Evolutionary conservation across 2,797 vertebrate species (phyloP).

Genomic region (Hemitrygon akajei): DNA sequence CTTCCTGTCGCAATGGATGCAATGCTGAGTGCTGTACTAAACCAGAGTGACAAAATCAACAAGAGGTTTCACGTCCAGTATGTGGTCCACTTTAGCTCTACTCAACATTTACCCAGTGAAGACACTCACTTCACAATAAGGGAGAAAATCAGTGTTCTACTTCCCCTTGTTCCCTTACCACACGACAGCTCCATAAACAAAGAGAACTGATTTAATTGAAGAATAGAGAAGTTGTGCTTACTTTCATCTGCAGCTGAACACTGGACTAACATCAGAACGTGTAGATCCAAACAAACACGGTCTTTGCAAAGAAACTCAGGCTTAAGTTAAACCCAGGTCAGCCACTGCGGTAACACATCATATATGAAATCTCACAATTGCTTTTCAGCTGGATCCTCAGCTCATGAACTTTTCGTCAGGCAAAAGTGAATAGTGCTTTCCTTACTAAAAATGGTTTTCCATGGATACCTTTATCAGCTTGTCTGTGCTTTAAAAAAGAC

Average conservation of each 20-base stretch:
- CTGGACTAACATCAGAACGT: background rate
- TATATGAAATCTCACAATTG: background rate
- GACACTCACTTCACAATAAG: background rate
- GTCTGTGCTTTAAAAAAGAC: background rate
- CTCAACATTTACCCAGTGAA: background rate
- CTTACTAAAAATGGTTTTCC: background rate
- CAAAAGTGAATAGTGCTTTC: conserved; percentile 8
- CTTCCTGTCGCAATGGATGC: background rate
- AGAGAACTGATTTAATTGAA: background rate
- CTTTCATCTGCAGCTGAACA: background rate
- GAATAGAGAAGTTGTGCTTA: background rate
- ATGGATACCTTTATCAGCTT: background rate
- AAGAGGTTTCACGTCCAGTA: background rate
- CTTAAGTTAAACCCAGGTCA: background rate
- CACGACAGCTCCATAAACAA: background rate
- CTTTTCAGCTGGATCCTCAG: background rate
- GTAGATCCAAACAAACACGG: background rate
- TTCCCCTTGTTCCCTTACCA: background rate
- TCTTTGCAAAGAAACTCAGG: background rate
- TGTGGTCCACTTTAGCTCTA: background rate
- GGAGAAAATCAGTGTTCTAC: background rate
- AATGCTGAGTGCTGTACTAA: background rate
- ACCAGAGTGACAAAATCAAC: background rate
- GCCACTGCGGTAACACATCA: background rate
- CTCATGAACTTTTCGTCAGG: background rate